Evolutionary conservation across 92 coral and sea anemone genomes (phyloP).

Genomic region (Montipora capitata): DNA sequence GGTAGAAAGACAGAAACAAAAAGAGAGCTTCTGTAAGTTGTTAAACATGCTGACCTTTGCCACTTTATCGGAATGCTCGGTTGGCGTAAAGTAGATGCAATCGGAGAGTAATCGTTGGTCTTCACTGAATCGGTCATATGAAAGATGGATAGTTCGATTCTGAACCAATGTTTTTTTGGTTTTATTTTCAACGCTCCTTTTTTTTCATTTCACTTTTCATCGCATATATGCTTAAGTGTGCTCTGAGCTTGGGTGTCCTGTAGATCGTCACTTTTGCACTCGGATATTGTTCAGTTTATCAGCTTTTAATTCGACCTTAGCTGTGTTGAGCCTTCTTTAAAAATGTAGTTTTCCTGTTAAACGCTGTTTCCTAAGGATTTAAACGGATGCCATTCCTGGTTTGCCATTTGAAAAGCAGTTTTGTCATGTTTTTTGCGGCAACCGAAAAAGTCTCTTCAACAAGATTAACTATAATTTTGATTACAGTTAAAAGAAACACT

Average conservation of each 20-base stretch:
- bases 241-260: not conserved
- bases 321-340: not conserved
- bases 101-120: too few relatives aligned
- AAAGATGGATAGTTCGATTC: too few relatives aligned
- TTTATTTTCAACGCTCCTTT: too few relatives aligned
- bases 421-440: not conserved
- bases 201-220: too few relatives aligned
- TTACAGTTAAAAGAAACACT: not conserved
- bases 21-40: too few relatives aligned
- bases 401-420: not conserved
- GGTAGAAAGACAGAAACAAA: not conserved
- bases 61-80: too few relatives aligned
- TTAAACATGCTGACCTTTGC: too few relatives aligned
- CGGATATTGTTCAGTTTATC: not conserved
- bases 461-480: not conserved
- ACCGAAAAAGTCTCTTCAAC: not conserved
- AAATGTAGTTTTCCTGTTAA: not conserved
- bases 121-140: too few relatives aligned
- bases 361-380: not conserved
- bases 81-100: too few relatives aligned
- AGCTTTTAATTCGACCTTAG: not conserved
- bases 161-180: too few relatives aligned
- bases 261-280: not conserved
- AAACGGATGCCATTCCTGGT: not conserved
- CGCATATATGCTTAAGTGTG: not conserved